Evolutionary conservation across 2,797 vertebrate genomes (phyloP), one percentile per base, ranked within the genome.

Genomic region (Gymnodraco acuticeps): DNA sequence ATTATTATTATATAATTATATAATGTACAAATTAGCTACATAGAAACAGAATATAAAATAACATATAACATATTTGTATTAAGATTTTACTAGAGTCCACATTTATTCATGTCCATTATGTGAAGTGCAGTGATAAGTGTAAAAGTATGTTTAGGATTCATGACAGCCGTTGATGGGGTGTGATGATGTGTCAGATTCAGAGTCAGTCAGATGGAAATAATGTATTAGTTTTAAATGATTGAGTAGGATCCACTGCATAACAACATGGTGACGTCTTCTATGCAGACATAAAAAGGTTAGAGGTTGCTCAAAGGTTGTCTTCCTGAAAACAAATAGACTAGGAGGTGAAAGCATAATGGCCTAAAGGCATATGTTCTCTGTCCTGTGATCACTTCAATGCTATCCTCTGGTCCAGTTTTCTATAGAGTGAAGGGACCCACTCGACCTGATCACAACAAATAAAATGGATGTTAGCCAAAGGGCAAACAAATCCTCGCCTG

Each of bases 361-460:
- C 81, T 41, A 38, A 50, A 65, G 88, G 56, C 63, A 64, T 9
- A 63, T 33, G 69, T 74, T 76, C 38, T 23, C 64, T 68, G 76
- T 42, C 70, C 60, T 75, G 56, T 47, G 41, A 59, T 70, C 65
- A 50, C 31, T 64, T 82, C 64, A 75, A 9, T 60, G 66, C 20
- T 55, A 2, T 82, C 53, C 56, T 70, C 2, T 72, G 13, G 41
- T 45, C 27, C 23, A 43, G 15, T 74, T 77, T 84, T 77, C 72
- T 66, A 15, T 56, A 46, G 60, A 63, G 43, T 65, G 43, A 81
- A 75, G 59, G 67, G 76, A 66, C 33, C 84, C 62, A 89, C 75
- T 87, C 41, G 4, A 73, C 65, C 69, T 64, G 46, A 77, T 88
- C 79, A 87, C 64, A 85, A 89, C 80, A 87, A 74, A 77, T 62